Percentiles rank a stretch among this genome's conserved stretches.
Conservation (phyloP, 2,113 vertebrate genomes). For the Rhabdomys dilectus region DNA sequence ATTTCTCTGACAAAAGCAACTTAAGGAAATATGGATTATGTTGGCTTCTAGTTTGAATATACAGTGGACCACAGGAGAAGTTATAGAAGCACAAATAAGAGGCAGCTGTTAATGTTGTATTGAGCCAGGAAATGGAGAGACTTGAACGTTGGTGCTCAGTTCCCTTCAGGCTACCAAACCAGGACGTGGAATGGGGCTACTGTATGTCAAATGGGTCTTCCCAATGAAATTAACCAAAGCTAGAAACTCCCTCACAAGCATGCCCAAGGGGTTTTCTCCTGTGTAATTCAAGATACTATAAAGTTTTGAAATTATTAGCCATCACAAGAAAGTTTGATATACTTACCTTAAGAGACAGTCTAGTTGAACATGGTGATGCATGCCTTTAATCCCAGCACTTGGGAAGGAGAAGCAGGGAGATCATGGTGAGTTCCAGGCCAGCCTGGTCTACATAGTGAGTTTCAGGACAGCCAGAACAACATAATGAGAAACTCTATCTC, state of each 20-base stretch:
- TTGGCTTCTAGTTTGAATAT: not conserved
- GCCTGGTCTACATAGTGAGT: not conserved
- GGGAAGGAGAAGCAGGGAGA: not conserved
- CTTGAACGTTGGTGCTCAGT: not conserved
- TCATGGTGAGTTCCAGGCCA: not conserved
- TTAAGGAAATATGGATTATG: not conserved
- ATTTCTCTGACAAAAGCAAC: not conserved
- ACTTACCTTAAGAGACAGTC: not conserved
- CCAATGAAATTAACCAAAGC: not conserved
- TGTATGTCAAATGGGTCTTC: not conserved
- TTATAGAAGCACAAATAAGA: not conserved
- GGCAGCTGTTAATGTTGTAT: not conserved
- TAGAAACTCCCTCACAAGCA: not conserved
- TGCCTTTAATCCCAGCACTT: not conserved
- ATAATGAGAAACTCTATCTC: not conserved
- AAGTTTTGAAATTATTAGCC: not conserved
- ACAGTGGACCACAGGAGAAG: too few relatives aligned
- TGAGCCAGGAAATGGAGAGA: not conserved
- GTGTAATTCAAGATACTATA: not conserved
- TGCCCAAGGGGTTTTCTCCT: not conserved
- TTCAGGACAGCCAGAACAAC: not conserved
- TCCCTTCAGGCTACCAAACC: not conserved
- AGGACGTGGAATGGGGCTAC: not conserved
- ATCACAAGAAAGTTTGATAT: not conserved
- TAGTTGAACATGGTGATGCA: not conserved